phyloP scores from a whole-genome alignment of 35 echinoderm and acorn worm species.

The Acanthaster planci region DNA sequence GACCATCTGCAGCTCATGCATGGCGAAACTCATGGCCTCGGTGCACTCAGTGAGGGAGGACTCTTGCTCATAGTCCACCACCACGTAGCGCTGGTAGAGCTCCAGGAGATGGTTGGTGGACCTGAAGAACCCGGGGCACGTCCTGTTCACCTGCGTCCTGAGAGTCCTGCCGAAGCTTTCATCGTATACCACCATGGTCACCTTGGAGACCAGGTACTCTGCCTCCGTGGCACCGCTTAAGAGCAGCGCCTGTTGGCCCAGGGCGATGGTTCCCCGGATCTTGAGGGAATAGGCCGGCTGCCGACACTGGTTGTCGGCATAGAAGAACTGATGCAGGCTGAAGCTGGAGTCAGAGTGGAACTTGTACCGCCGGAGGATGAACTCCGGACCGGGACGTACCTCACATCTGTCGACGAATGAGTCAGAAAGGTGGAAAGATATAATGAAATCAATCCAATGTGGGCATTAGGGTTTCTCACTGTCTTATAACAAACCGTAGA shows the following conservation, averaged over 20 bases:
- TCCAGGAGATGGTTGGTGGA: constrained; percentile 30
- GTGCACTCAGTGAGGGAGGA: constrained; percentile 54
- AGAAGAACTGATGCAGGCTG: constrained; percentile 91
- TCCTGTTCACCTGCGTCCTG: constrained; percentile 39
- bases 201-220: constrained; percentile 76
- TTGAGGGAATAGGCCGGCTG: constrained; percentile 75
- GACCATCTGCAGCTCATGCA: constrained; percentile 85
- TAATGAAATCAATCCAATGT: too few species aligned
- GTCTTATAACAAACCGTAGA: too few species aligned
- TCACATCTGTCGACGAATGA: constrained; percentile 61
- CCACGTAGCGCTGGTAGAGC: constrained; percentile 47
- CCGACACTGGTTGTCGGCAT: constrained; percentile 76
- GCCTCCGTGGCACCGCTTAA: constrained; percentile 62
- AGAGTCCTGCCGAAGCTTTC: constrained; percentile 48
- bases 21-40: constrained; percentile 58
- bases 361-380: constrained; percentile 77
- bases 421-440: too few species aligned
- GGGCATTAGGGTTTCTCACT: too few species aligned
- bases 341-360: constrained; percentile 80
- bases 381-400: constrained; percentile 81
- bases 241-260: constrained; percentile 29
- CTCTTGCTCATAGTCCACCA: constrained; percentile 62
- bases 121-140: constrained; percentile 56
- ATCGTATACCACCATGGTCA: constrained; percentile 63
- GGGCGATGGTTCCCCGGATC: constrained; percentile 56